Evolutionary conservation across 2,113 vertebrate species (phyloP).

Genomic region (Mohoua ochrocephala): DNA sequence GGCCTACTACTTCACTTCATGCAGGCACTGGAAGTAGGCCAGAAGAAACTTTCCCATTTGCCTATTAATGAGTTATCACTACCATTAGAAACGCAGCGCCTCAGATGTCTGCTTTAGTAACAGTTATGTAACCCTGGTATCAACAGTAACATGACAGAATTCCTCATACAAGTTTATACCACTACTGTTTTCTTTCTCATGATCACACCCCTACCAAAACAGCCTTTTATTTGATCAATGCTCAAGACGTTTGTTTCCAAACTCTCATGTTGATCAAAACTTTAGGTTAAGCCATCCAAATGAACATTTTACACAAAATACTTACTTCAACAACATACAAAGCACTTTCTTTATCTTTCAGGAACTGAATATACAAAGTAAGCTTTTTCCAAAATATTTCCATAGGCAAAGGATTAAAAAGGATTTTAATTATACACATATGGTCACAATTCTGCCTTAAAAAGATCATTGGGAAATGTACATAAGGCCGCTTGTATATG

Average conservation of each 20-base stretch:
- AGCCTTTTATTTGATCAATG: constrained; percentile 33
- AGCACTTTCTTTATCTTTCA: constrained; percentile 82
- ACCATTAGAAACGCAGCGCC: not conserved
- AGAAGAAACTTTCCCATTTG: constrained; percentile 27
- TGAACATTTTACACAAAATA: constrained; percentile 77
- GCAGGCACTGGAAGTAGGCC: not conserved
- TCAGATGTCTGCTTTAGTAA: not conserved
- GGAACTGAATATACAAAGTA: constrained; percentile 84
- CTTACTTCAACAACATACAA: constrained; percentile 81
- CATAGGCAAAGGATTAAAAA: constrained; percentile 97
- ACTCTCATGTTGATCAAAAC: constrained; percentile 44
- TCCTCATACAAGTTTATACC: constrained; percentile 32
- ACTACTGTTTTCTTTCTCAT: constrained; percentile 13
- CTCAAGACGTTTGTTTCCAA: constrained; percentile 43
- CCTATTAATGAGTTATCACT: constrained; percentile 23
- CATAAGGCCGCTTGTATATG: constrained; percentile 99
- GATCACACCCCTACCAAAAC: constrained; percentile 51
- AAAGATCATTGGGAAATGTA: constrained; percentile 98
- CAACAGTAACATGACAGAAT: constrained; percentile 46
- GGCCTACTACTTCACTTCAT: not conserved
- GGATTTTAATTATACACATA: constrained; percentile 99
- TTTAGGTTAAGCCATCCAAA: constrained; percentile 61
- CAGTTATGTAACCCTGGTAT: not conserved
- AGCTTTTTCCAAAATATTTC: constrained; percentile 83
- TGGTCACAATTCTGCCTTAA: constrained; percentile 99